Conservation (phyloP, 2,113 vertebrate genomes). For the Solea senegalensis region DNA sequence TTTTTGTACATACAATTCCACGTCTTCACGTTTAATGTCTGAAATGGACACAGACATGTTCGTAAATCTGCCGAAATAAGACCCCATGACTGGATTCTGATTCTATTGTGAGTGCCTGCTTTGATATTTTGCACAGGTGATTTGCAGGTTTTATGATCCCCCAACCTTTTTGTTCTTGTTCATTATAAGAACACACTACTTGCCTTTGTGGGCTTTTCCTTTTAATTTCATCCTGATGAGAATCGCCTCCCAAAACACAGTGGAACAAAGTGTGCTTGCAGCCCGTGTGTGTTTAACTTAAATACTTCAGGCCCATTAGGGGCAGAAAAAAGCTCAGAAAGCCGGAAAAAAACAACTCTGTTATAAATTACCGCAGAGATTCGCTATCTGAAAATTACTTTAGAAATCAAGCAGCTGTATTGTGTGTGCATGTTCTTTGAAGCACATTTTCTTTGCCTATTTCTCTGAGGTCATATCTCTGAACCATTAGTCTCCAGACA, state of each 20-base stretch:
- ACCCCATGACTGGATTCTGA: background rate
- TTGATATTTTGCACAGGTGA: background rate
- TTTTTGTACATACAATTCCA: too few relatives aligned
- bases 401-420: constrained; percentile 45
- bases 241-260: constrained; percentile 13
- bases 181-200: background rate
- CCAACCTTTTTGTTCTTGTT: background rate
- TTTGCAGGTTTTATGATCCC: constrained; percentile 2
- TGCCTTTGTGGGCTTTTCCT: constrained; percentile 19
- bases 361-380: constrained; percentile 72
- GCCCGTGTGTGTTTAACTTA: constrained; percentile 52
- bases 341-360: constrained; percentile 31
- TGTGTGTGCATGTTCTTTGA: background rate
- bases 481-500: constrained; percentile 39
- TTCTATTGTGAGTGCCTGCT: background rate
- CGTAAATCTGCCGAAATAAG: too few relatives aligned
- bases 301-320: constrained; percentile 22
- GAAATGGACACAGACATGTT: too few relatives aligned
- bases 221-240: constrained; percentile 42
- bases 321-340: constrained; percentile 22
- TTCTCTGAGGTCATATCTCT: constrained; percentile 38
- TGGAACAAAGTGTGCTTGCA: constrained; percentile 14
- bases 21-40: too few relatives aligned
- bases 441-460: background rate
- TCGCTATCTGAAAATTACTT: constrained; percentile 63